phyloP scores from a whole-genome alignment of 2,113 vertebrate species.

The Xiphophorus couchianus region DNA sequence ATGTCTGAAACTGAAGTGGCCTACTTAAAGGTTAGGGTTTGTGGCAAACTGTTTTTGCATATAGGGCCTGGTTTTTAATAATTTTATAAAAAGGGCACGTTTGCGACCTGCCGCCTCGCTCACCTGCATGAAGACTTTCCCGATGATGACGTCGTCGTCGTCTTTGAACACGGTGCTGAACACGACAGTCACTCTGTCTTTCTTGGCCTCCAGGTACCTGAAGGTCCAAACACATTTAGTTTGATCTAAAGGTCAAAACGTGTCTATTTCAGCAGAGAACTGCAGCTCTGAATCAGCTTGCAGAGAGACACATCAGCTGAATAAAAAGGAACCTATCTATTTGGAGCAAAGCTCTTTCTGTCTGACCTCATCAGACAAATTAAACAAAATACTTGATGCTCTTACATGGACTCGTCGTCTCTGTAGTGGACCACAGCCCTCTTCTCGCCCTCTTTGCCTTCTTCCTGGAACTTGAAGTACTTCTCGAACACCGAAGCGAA shows the following conservation, averaged over 20 bases:
- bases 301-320: not conserved
- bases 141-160: conserved; percentile 96
- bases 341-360: not conserved
- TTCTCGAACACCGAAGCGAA: conserved; percentile 99
- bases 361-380: not conserved
- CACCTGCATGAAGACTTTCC: conserved; percentile 99
- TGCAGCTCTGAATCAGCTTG: not conserved
- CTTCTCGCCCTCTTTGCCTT: conserved; percentile 93
- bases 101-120: not conserved
- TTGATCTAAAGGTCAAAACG: not conserved
- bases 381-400: not conserved
- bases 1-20: no score
- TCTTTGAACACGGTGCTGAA: conserved; percentile 99
- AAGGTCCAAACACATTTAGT: not conserved
- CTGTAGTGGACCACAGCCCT: conserved; percentile 98
- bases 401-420: conserved; percentile 96
- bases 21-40: no score
- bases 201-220: conserved; percentile 98
- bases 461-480: conserved; percentile 98
- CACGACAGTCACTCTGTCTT: conserved; percentile 97
- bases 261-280: not conserved
- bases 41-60: no score
- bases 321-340: not conserved
- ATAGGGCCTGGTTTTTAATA: no score
- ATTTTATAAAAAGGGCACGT: no score